Evolutionary conservation across 2,113 vertebrate genomes (phyloP).

Genomic region (Neogobius melanostomus): DNA sequence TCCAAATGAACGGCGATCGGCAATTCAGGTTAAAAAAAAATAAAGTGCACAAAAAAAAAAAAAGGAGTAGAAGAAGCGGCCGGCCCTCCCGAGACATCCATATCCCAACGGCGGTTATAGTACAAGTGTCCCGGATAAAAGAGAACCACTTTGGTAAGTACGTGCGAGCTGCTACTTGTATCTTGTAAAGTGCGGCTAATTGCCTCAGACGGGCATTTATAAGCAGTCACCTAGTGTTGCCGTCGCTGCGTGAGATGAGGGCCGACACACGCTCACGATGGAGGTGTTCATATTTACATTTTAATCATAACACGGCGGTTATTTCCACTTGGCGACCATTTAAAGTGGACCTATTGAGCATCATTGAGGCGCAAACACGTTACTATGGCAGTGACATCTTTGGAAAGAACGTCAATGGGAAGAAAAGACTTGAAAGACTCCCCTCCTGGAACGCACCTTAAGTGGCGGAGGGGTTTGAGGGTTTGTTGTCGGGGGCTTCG

Average conservation of each 20-base stretch:
- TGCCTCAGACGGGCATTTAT: conserved; percentile 81
- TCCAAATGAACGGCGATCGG: conserved; percentile 70
- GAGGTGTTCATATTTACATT: neutral
- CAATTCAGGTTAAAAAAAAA: conserved; percentile 64
- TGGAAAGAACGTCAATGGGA: too few relatives aligned
- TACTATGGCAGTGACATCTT: too few relatives aligned
- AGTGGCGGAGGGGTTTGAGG: too few relatives aligned
- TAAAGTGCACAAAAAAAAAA: neutral
- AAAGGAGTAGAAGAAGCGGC: neutral
- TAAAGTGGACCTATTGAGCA: neutral
- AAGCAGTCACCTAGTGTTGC: conserved; percentile 77
- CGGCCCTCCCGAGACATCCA: neutral
- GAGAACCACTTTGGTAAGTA: conserved; percentile 60
- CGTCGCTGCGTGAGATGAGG: conserved; percentile 65
- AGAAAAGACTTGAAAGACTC: too few relatives aligned
- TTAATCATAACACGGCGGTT: neutral
- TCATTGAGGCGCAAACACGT: neutral
- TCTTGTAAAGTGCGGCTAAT: conserved; percentile 88
- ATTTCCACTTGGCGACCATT: neutral
- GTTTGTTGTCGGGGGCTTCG: too few relatives aligned
- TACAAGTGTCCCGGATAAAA: conserved; percentile 63
- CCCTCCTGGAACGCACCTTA: too few relatives aligned
- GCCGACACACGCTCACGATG: conserved; percentile 12
- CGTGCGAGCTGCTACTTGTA: conserved; percentile 56
- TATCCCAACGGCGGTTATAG: conserved; percentile 38